Evolutionary conservation across 2,797 vertebrate species (phyloP).

Genomic region (Lateolabrax maculatus): DNA sequence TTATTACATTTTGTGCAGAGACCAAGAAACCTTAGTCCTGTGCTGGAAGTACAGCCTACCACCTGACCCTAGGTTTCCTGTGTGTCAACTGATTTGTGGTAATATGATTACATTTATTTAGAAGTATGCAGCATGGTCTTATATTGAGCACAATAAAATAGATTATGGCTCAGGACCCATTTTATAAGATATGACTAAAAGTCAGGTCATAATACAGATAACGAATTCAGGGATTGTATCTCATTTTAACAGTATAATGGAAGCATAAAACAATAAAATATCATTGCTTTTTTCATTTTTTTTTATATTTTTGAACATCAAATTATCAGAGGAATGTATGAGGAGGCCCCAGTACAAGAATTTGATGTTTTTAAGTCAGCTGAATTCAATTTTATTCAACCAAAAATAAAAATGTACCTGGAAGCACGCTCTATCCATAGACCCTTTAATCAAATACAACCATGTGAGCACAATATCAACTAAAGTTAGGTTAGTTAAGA

Average conservation of each 20-base stretch:
- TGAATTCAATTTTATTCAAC: not conserved
- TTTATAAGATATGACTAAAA: not conserved
- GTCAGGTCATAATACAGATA: not conserved
- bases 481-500: no score
- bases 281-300: not conserved
- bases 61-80: not conserved
- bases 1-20: not conserved
- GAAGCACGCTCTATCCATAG: no score
- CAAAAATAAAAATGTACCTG: no score
- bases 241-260: not conserved
- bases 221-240: not conserved
- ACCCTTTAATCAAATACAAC: not conserved
- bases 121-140: not conserved
- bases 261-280: not conserved
- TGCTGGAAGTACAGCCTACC: not conserved
- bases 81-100: not conserved
- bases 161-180: not conserved
- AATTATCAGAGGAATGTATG: not conserved
- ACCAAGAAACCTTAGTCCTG: not conserved
- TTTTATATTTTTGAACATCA: not conserved
- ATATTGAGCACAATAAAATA: not conserved
- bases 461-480: not conserved
- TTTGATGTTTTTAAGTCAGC: not conserved
- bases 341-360: not conserved
- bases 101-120: not conserved